Base-by-base conservation (phyloP, 1,140 invertebrate species). In the Ostrea edulis region DNA sequence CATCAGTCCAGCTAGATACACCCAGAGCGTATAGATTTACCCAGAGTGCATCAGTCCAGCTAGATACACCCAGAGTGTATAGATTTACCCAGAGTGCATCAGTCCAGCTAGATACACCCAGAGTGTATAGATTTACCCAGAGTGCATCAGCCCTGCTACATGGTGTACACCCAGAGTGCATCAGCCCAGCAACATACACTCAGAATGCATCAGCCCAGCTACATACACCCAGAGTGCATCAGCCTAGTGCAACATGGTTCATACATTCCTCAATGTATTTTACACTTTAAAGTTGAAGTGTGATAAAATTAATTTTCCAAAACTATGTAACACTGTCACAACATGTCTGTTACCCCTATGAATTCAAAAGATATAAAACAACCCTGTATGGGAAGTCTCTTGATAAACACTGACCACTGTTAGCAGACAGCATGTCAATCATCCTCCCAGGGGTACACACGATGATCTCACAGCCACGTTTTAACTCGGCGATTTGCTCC, bases 361-460 rank as follows among this genome's bases (percentile, higher is more conserved):
- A 20, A 62, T 62, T 62, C 55, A 62, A 62, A n/a, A 44, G 35
- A 44, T 44, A 62, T 62, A n/a, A 62, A 62, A 58, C 55, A 62
- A 62, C 17, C 17, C 2, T 62, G 14, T 62, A 62, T n/a, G n/a
- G 5, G 20, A n/a, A 0, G 17, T 62, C 35, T 44, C 35, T 2
- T 29, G 22, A 17, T 25, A 12, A 82, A n/a, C 82, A 93, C 92
- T 92, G 92, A 96, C 98, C 99, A 87, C 97, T 98, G 94, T 99
- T 99, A 7, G 99, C 99, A 0, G 98, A 98, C 84, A 99, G 95
- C 98, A 99, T 99, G 94, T 99, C 99, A 92, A 99, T 99, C 99
- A 99, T 99, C 90, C 99, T 96, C 0, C 99, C 99, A 0, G 99
- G 99, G 0, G 99, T 99, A 92, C 99, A 99, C 0, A 99, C 99